phyloP scores from a whole-genome alignment of 2,888 invertebrate species.

The Gryllus longicercus region DNA sequence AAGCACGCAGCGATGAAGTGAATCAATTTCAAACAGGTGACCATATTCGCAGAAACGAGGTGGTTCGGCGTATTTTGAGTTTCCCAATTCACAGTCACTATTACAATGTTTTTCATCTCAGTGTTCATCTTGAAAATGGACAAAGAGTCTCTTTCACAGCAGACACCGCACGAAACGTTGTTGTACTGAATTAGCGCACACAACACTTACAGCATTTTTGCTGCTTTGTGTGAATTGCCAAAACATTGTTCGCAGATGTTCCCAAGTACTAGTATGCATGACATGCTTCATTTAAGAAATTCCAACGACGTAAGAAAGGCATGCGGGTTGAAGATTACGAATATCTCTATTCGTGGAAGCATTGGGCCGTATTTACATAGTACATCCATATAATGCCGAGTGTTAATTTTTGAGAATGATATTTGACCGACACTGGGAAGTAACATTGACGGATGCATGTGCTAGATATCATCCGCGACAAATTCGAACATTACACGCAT shows the following conservation, averaged over 20 bases:
- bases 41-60: conserved; percentile 40
- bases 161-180: background rate
- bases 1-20: background rate
- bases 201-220: too few relatives aligned
- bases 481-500: too few relatives aligned
- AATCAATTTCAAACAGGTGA: conserved; percentile 41
- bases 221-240: conserved; percentile 31
- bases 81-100: conserved; percentile 23
- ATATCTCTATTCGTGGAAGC: too few relatives aligned
- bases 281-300: conserved; percentile 28
- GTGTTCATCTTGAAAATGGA: conserved; percentile 42
- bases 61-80: conserved; percentile 42
- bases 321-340: too few relatives aligned
- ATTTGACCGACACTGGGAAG: too few relatives aligned
- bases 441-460: too few relatives aligned
- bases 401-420: too few relatives aligned
- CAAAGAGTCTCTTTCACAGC: background rate
- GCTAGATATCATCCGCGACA: too few relatives aligned
- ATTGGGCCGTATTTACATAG: too few relatives aligned
- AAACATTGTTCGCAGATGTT: conserved; percentile 34
- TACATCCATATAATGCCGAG: too few relatives aligned
- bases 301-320: conserved; percentile 21
- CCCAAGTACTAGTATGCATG: conserved; percentile 37
- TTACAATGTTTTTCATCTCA: conserved; percentile 41
- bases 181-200: background rate